Evolutionary conservation across 23 tunicate species (phyloP).

Genomic region (Botrylloides violaceus): DNA sequence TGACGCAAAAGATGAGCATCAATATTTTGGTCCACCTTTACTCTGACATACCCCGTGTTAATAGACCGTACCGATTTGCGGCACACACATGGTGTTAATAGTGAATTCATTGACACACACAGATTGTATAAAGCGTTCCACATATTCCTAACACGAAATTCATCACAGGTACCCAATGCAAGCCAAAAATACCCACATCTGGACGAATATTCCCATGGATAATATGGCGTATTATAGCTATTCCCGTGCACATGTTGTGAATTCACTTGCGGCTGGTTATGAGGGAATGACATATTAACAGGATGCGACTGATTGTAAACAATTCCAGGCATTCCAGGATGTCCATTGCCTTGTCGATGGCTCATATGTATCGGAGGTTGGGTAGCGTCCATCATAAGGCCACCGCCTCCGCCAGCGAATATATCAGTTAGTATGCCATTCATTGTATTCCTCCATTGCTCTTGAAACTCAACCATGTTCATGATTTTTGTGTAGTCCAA

Average conservation of each 20-base stretch:
- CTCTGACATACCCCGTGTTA: too few species aligned
- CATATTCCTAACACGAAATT: too few species aligned
- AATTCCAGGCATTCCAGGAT: slow-evolving; percentile 28
- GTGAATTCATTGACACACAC: too few species aligned
- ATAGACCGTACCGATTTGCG: too few species aligned
- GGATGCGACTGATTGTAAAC: slow-evolving; percentile 21
- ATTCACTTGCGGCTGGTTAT: background rate
- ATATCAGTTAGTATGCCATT: slow-evolving; percentile 61
- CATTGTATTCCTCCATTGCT: slow-evolving; percentile 71
- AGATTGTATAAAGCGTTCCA: too few species aligned
- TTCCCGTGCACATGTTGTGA: background rate
- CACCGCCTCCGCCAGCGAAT: slow-evolving; percentile 14
- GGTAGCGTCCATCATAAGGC: background rate
- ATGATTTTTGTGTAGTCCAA: slow-evolving; percentile 12
- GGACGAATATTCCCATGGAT: slow-evolving; percentile 57
- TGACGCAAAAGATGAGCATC: too few species aligned
- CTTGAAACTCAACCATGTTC: slow-evolving; percentile 78
- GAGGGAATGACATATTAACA: slow-evolving; percentile 19
- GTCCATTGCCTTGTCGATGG: slow-evolving; percentile 6
- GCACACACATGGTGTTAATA: too few species aligned
- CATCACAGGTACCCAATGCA: too few species aligned
- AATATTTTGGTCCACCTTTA: too few species aligned
- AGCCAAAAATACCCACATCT: slow-evolving; percentile 61
- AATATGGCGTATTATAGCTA: slow-evolving; percentile 27
- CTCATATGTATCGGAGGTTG: slow-evolving; percentile 3